These are phyloP conservation scores for Ochropleura plecta DNA, from an alignment of 2,888 invertebrate species.

Conservation along the genomic window DNA sequence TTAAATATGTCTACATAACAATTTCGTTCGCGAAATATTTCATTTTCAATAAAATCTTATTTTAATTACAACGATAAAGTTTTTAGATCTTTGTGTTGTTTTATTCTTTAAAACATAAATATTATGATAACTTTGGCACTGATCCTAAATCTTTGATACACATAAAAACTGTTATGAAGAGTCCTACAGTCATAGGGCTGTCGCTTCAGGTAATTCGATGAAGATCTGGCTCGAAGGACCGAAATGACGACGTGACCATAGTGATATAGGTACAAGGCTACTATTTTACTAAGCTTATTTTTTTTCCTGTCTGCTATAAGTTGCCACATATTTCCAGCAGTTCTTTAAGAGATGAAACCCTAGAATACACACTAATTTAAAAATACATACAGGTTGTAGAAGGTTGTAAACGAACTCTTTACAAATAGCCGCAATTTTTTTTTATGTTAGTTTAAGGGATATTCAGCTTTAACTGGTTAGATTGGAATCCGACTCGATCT, in stretches of 20 bases:
- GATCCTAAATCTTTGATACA: conserved; percentile 57
- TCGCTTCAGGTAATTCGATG: not conserved
- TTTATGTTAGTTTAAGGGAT: no score
- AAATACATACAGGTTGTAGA: no score
- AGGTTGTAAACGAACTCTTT: no score
- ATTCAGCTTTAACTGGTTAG: no score
- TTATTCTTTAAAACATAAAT: conserved; percentile 64
- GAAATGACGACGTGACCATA: not conserved
- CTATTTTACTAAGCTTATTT: no score
- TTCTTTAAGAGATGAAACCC: not conserved
- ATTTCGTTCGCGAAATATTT: conserved; percentile 14
- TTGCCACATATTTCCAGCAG: not conserved
- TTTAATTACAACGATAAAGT: conserved; percentile 51
- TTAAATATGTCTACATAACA: not conserved
- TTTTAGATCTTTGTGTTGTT: conserved; percentile 59
- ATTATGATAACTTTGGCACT: conserved; percentile 59
- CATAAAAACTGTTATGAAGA: conserved; percentile 64
- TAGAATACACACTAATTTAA: no score
- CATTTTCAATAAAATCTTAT: conserved; percentile 24
- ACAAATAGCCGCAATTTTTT: no score
- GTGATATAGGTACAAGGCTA: not conserved
- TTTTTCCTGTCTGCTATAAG: not conserved
- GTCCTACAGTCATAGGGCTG: conserved; percentile 44
- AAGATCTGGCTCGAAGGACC: not conserved
- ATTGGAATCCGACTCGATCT: no score